Percentiles rank a stretch among this genome's conserved stretches.
phyloP scores from a whole-genome alignment of 2,113 vertebrate species.

The Brachypteracias leptosomus region DNA sequence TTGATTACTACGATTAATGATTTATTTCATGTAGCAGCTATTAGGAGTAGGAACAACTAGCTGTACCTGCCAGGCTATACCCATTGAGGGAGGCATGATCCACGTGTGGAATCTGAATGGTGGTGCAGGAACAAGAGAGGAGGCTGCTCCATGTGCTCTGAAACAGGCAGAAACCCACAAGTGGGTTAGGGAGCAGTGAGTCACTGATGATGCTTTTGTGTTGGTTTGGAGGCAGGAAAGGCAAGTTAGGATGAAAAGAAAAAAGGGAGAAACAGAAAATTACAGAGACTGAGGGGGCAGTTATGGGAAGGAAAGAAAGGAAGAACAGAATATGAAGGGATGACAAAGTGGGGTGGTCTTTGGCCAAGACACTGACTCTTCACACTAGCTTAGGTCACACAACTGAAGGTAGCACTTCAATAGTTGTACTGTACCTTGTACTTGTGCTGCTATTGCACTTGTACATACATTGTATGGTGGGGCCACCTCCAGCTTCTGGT shows the following conservation, averaged over 20 bases:
- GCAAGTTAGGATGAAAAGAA: background rate
- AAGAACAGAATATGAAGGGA: background rate
- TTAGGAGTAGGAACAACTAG: background rate
- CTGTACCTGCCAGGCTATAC: background rate
- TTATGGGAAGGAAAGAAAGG: background rate
- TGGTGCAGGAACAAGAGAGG: background rate
- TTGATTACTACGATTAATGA: background rate
- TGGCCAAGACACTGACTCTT: background rate
- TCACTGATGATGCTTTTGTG: background rate
- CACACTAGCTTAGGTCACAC: background rate
- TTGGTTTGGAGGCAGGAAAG: background rate
- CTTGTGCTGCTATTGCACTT: background rate
- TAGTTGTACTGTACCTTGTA: background rate
- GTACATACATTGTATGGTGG: background rate
- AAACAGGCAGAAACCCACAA: background rate
- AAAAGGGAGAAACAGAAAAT: background rate
- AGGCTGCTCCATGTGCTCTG: background rate
- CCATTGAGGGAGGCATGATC: background rate
- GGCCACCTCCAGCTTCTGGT: background rate
- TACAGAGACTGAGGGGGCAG: background rate
- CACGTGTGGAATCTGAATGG: background rate
- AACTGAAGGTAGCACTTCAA: background rate
- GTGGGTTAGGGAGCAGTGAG: background rate
- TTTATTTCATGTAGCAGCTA: background rate
- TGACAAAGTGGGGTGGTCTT: fast-evolving